phyloP scores from a whole-genome alignment of 2,113 vertebrate species.

The Hippocampus mohnikei region DNA sequence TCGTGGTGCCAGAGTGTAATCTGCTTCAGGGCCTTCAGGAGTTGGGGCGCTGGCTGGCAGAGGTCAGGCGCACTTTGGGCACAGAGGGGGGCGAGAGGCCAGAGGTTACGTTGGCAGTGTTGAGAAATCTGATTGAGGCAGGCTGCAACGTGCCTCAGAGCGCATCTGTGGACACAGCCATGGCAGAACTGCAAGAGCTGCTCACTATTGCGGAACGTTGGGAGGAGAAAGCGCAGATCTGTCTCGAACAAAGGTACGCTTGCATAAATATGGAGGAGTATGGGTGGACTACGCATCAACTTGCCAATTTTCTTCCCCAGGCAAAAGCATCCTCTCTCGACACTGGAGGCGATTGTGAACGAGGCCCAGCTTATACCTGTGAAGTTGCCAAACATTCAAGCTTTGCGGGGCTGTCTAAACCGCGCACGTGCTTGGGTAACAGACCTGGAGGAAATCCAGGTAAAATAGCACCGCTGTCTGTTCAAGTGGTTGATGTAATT shows the following conservation, averaged over 20 bases:
- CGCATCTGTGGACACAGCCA: constrained; percentile 86
- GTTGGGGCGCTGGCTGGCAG: constrained; percentile 82
- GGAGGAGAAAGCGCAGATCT: constrained; percentile 95
- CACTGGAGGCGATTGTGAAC: constrained; percentile 88
- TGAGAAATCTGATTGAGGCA: constrained; percentile 80
- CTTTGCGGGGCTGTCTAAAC: constrained; percentile 83
- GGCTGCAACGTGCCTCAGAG: constrained; percentile 83
- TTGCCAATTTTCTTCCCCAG: constrained; percentile 52
- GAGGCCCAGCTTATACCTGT: constrained; percentile 93
- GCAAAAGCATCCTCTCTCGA: constrained; percentile 91
- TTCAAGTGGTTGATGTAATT: not conserved
- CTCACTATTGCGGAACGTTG: constrained; percentile 90
- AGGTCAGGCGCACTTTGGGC: constrained; percentile 82
- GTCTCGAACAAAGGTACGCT: constrained; percentile 83
- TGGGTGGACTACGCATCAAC: not conserved
- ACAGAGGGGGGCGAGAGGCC: constrained; percentile 71
- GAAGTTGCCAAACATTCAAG: constrained; percentile 87
- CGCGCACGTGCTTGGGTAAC: constrained; percentile 94
- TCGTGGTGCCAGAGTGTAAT: constrained; percentile 77
- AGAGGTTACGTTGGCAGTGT: constrained; percentile 78
- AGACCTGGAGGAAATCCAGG: constrained; percentile 94
- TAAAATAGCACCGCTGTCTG: constrained; percentile 28
- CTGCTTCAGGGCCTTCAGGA: constrained; percentile 79
- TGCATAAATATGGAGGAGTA: not conserved
- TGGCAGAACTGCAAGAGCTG: constrained; percentile 88